Evolutionary conservation across 2,888 invertebrate species (phyloP).

Genomic region (Tholera decimalis): DNA sequence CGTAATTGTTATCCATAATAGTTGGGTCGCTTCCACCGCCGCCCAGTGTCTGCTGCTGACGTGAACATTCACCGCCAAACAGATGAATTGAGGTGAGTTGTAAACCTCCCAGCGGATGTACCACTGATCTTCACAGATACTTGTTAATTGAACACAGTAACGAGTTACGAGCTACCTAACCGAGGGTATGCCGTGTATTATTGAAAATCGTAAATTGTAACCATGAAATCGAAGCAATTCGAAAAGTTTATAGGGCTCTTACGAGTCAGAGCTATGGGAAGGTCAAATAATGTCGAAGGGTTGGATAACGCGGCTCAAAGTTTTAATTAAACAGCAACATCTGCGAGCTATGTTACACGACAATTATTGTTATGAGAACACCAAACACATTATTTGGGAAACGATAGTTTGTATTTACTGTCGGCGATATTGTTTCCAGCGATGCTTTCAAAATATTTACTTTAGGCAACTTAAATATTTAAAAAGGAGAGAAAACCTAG

Average conservation of each 20-base stretch:
- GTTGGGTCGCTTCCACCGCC: constrained; percentile 60
- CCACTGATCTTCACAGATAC: constrained; percentile 67
- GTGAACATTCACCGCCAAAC: constrained; percentile 66
- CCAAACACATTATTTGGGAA: constrained; percentile 74
- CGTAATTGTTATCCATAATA: constrained; percentile 75
- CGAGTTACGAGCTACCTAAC: constrained; percentile 60
- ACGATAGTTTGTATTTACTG: constrained; percentile 60
- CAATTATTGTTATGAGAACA: constrained; percentile 83
- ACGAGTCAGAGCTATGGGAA: constrained; percentile 72
- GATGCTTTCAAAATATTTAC: constrained; percentile 18
- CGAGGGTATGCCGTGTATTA: constrained; percentile 64
- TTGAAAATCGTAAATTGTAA: constrained; percentile 74
- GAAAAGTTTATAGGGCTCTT: constrained; percentile 80
- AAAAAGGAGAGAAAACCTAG: constrained; percentile 25
- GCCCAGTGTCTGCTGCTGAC: constrained; percentile 66
- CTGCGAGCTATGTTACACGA: constrained; percentile 82
- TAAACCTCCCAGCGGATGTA: constrained; percentile 57
- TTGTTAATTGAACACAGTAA: constrained; percentile 71
- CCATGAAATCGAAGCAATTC: constrained; percentile 69
- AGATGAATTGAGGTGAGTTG: constrained; percentile 66
- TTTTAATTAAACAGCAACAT: constrained; percentile 90
- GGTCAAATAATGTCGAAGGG: constrained; percentile 85
- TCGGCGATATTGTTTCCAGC: constrained; percentile 33
- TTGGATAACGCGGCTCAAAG: constrained; percentile 83
- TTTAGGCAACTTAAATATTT: constrained; percentile 8